Conservation (phyloP, 2,797 vertebrate species). For the Rhadinocentrus ornatus region DNA sequence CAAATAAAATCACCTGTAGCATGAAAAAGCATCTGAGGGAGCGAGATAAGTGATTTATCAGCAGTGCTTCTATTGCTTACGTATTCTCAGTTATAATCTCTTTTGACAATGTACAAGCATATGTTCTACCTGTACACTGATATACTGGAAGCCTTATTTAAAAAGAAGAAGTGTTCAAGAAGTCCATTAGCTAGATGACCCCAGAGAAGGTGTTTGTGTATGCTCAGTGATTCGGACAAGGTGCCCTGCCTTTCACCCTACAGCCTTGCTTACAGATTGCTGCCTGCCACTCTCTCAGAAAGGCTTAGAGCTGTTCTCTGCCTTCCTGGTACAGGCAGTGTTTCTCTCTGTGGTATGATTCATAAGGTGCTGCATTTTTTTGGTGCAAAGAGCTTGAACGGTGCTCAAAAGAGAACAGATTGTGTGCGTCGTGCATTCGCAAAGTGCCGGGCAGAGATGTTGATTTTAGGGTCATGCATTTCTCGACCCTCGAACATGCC, state of each 20-base stretch:
- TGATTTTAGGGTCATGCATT: constrained; percentile 57
- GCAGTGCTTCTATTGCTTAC: constrained; percentile 24
- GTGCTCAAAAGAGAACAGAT: constrained; percentile 76
- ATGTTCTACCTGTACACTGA: constrained; percentile 23
- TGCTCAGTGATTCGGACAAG: constrained; percentile 72
- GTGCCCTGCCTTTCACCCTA: constrained; percentile 59
- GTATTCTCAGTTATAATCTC: constrained; percentile 35
- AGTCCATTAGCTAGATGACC: constrained; percentile 75
- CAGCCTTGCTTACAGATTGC: constrained; percentile 74
- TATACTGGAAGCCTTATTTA: constrained; percentile 42
- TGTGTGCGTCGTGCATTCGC: constrained; percentile 72
- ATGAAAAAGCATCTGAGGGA: constrained; percentile 30
- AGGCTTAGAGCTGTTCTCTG: constrained; percentile 63
- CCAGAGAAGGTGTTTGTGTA: constrained; percentile 65
- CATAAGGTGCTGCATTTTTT: constrained; percentile 80
- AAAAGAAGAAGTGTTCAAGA: constrained; percentile 53
- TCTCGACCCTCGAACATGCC: constrained; percentile 45
- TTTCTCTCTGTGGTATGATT: constrained; percentile 75
- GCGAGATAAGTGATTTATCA: constrained; percentile 37
- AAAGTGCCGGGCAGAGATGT: constrained; percentile 60
- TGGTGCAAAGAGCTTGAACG: constrained; percentile 79
- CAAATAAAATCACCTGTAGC: constrained; percentile 14
- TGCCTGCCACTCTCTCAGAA: constrained; percentile 73
- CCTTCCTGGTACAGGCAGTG: constrained; percentile 54
- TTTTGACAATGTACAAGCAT: constrained; percentile 46